Conservation (phyloP, 1,140 invertebrate species). For the Micrasema longulum region DNA sequence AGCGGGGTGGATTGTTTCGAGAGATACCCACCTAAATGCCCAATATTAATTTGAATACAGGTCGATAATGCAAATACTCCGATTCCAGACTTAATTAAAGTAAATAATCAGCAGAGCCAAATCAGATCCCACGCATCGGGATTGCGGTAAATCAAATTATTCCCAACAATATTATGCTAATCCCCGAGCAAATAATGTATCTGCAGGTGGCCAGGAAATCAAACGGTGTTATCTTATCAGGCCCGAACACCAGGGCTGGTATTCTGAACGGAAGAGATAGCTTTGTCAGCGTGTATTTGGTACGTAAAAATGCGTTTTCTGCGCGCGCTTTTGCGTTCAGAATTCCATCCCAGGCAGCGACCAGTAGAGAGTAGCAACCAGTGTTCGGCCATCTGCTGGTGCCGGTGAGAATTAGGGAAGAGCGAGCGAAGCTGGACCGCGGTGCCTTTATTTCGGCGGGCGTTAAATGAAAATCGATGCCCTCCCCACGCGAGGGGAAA, state of each 20-base stretch:
- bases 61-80: too few relatives aligned
- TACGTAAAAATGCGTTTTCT: too few relatives aligned
- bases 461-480: conserved; percentile 40
- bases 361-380: neutral
- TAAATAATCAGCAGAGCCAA: conserved; percentile 3
- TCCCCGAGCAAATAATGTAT: conserved; percentile 13
- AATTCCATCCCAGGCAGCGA: neutral
- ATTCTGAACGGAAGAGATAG: too few relatives aligned
- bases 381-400: too few relatives aligned
- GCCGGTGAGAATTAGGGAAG: neutral
- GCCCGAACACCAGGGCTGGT: neutral
- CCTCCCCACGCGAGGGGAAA: neutral
- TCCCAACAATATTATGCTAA: conserved; percentile 7
- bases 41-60: too few relatives aligned
- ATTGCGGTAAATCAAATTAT: conserved; percentile 32
- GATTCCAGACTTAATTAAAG: neutral
- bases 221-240: conserved; percentile 9
- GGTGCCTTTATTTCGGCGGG: conserved; percentile 25
- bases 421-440: neutral
- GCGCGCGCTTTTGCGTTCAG: too few relatives aligned
- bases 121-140: conserved; percentile 3
- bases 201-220: conserved; percentile 10
- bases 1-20: too few relatives aligned
- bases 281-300: too few relatives aligned
- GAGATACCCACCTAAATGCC: too few relatives aligned